Conservation (phyloP, 23 tunicate species). For the Styela plicata region DNA sequence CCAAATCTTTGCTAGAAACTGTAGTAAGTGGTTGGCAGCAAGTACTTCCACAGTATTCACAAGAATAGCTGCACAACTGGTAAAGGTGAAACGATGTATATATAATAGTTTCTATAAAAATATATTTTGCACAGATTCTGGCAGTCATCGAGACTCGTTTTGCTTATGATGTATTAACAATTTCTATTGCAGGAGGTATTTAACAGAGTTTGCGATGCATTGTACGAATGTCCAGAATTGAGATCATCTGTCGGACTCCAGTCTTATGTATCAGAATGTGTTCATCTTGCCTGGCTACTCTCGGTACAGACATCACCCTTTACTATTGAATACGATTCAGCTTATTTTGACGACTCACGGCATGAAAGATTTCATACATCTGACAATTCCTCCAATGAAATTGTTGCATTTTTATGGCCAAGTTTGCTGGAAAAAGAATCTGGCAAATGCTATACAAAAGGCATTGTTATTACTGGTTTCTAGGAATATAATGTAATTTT, state of each 20-base stretch:
- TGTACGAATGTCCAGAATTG: constrained; percentile 68
- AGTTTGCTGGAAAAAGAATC: constrained; percentile 74
- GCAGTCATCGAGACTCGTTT: no score
- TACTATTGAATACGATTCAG: constrained; percentile 66
- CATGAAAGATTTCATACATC: constrained; percentile 88
- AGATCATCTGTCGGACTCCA: constrained; percentile 40
- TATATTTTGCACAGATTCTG: no score
- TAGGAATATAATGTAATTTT: no score
- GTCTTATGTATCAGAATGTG: constrained; percentile 55
- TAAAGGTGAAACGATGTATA: no score
- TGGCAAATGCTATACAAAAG: constrained; percentile 74
- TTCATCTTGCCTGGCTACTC: constrained; percentile 73
- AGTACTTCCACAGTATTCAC: no score
- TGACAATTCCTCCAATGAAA: constrained; percentile 53
- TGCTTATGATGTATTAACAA: no score
- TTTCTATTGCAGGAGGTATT: constrained; percentile 63
- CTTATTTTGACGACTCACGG: constrained; percentile 38
- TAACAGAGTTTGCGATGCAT: constrained; percentile 64
- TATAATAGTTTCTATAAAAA: no score
- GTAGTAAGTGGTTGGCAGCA: no score
- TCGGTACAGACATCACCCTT: constrained; percentile 67
- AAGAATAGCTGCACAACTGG: no score
- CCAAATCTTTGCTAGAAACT: no score
- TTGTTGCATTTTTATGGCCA: constrained; percentile 81
- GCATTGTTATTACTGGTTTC: constrained; percentile 69